These are phyloP conservation scores for Danio rerio DNA, from an alignment of 2,113 vertebrate species.

Conservation along the genomic window DNA sequence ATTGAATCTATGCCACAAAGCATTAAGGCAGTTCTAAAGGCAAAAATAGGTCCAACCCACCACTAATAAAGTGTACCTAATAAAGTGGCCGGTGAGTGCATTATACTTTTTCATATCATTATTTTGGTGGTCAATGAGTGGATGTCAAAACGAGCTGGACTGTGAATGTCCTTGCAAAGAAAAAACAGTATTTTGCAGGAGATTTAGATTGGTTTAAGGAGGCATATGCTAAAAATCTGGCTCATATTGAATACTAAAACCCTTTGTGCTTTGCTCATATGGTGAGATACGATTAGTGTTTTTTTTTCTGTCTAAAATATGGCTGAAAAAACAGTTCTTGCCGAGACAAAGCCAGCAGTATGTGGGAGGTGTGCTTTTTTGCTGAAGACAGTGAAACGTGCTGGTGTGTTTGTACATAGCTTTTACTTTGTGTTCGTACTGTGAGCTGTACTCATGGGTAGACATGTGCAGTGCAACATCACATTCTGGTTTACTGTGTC, in stretches of 20 bases:
- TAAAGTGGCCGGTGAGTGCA: too few species aligned
- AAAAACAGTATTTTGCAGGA: not conserved
- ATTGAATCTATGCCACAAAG: too few species aligned
- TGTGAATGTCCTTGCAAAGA: too few species aligned
- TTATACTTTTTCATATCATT: too few species aligned
- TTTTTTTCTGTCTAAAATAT: not conserved
- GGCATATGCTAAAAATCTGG: too few species aligned
- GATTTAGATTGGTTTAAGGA: not conserved
- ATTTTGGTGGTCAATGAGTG: too few species aligned
- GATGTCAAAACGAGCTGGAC: too few species aligned
- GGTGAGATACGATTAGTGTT: not conserved
- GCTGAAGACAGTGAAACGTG: slow-evolving; percentile 12
- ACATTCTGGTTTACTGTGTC: slow-evolving; percentile 28
- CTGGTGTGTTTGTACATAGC: not conserved
- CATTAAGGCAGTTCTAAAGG: too few species aligned
- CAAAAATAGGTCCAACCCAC: too few species aligned
- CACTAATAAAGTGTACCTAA: too few species aligned
- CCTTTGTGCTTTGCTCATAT: not conserved
- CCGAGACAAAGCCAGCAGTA: slow-evolving; percentile 34
- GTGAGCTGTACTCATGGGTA: slow-evolving; percentile 22
- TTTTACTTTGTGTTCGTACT: not conserved
- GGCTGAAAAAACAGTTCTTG: not conserved
- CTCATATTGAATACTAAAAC: not conserved
- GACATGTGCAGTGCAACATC: not conserved
- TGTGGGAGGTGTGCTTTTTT: slow-evolving; percentile 34